Evolutionary conservation across 2,113 vertebrate species (phyloP).

Genomic region (Halcyon senegalensis): DNA sequence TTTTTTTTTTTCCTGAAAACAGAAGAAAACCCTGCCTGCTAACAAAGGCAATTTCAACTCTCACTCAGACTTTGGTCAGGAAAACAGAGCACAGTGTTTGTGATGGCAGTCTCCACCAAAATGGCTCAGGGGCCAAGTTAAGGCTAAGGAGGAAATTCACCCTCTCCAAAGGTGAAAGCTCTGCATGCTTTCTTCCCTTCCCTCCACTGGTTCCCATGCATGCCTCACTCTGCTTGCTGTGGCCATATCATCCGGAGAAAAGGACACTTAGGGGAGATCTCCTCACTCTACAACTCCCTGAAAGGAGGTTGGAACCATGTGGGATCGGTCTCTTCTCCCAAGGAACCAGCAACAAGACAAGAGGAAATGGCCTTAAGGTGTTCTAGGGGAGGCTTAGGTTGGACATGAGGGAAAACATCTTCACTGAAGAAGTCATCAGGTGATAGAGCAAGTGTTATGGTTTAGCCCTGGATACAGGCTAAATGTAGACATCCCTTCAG

Average conservation of each 20-base stretch:
- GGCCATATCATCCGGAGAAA: not conserved
- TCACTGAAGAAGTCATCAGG: not conserved
- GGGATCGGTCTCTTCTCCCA: too few species aligned
- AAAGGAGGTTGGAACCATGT: too few species aligned
- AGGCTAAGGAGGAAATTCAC: not conserved
- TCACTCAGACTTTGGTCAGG: not conserved
- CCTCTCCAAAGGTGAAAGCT: not conserved
- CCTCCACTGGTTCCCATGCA: not conserved
- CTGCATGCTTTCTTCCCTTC: not conserved
- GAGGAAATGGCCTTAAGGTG: too few species aligned
- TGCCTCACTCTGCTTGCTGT: not conserved
- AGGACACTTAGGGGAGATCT: too few species aligned
- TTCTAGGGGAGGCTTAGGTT: too few species aligned
- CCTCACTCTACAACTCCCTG: too few species aligned
- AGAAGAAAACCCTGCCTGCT: not conserved
- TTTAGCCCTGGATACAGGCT: not conserved
- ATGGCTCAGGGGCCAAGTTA: not conserved
- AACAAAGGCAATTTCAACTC: not conserved
- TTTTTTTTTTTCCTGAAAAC: not conserved
- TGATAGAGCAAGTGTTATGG: not conserved
- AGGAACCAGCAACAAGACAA: too few species aligned
- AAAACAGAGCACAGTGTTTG: constrained; percentile 1
- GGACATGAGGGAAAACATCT: too few species aligned
- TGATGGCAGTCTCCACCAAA: not conserved
- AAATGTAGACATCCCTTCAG: not conserved